These are phyloP conservation scores for Ispidina picta DNA, from an alignment of 2,797 vertebrate genomes.

Conservation along the genomic window DNA sequence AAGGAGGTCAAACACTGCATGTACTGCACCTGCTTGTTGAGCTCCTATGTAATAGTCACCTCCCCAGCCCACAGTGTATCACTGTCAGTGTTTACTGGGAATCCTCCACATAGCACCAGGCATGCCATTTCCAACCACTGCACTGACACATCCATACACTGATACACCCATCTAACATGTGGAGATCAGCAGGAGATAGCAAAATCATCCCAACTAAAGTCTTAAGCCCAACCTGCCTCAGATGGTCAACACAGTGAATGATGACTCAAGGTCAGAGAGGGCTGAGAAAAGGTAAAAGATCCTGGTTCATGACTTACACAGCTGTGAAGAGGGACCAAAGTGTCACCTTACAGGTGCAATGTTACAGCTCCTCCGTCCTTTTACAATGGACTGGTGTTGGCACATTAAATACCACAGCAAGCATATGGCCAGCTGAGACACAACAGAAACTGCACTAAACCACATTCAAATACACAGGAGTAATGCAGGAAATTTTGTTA, in stretches of 20 bases:
- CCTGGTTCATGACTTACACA: background rate
- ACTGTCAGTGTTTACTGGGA: background rate
- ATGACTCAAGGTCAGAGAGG: background rate
- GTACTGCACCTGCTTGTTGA: background rate
- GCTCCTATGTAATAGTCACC: background rate
- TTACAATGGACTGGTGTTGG: background rate
- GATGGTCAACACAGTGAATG: background rate
- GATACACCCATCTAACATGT: rapidly evolving
- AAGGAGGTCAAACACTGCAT: background rate
- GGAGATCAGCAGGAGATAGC: background rate
- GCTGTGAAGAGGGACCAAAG: background rate
- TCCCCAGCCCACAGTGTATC: background rate
- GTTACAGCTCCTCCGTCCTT: background rate
- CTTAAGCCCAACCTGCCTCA: background rate
- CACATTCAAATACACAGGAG: background rate
- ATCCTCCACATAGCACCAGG: background rate
- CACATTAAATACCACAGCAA: background rate
- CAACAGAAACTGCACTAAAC: background rate
- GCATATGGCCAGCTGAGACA: background rate
- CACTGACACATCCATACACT: background rate
- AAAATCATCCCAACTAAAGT: background rate
- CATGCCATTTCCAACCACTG: rapidly evolving
- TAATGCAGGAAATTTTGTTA: background rate
- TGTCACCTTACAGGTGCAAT: background rate
- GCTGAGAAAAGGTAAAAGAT: background rate